phyloP scores from a whole-genome alignment of 2,888 invertebrate genomes.

The Hemistola chrysoprasaria region DNA sequence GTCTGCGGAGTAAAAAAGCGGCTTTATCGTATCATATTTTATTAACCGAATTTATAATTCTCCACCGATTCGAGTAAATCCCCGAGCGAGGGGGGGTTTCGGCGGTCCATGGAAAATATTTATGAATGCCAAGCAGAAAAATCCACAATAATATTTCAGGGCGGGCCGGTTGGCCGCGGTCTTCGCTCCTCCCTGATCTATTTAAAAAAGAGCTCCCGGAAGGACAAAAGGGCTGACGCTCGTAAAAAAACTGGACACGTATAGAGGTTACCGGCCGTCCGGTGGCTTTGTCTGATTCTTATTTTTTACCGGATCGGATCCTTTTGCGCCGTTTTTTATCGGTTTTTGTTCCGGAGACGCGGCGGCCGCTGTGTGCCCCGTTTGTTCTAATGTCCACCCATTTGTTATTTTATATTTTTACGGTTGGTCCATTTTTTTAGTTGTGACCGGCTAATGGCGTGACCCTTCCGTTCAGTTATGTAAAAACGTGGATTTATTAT shows the following conservation, averaged over 20 bases:
- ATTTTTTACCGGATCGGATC: constrained; percentile 81
- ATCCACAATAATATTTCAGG: constrained; percentile 82
- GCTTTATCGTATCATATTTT: constrained; percentile 82
- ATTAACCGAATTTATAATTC: constrained; percentile 82
- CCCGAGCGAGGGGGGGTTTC: constrained; percentile 43
- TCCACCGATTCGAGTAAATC: constrained; percentile 76
- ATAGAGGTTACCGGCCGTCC: constrained; percentile 70
- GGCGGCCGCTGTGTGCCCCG: constrained; percentile 57
- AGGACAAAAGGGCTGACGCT: constrained; percentile 77
- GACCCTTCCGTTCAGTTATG: constrained; percentile 58
- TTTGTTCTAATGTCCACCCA: constrained; percentile 77
- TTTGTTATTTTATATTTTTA: constrained; percentile 75
- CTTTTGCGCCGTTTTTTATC: constrained; percentile 77
- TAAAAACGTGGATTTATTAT: constrained; percentile 45
- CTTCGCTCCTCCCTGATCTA: constrained; percentile 79
- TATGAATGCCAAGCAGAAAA: constrained; percentile 81
- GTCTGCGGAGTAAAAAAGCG: constrained; percentile 63
- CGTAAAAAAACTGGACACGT: constrained; percentile 80
- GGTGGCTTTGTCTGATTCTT: constrained; percentile 79
- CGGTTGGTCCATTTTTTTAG: constrained; percentile 50
- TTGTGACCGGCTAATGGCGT: constrained; percentile 54
- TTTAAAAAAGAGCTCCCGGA: constrained; percentile 80
- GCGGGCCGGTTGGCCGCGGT: constrained; percentile 70
- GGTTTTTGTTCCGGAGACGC: constrained; percentile 81
- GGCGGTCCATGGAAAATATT: constrained; percentile 69